These are phyloP conservation scores for Euglossa dilemma DNA, from an alignment of 1,140 invertebrate genomes.

Conservation along the genomic window DNA sequence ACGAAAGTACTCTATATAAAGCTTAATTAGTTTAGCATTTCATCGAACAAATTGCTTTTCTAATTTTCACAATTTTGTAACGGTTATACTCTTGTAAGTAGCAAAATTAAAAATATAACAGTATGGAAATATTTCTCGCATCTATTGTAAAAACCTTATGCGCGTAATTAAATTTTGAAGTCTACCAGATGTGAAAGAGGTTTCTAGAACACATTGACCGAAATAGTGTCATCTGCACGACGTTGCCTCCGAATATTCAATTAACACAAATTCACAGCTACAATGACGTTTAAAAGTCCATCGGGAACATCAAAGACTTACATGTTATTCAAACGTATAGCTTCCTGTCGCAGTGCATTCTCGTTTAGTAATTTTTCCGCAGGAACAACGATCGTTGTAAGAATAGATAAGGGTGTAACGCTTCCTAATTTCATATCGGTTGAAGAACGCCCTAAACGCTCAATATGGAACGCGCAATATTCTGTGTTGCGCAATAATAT, in stretches of 20 bases:
- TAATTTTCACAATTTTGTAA: no score
- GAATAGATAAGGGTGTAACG: not conserved
- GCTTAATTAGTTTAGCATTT: not conserved
- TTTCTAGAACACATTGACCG: not conserved
- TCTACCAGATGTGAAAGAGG: not conserved
- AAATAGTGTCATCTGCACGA: constrained; percentile 7
- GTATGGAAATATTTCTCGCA: not conserved
- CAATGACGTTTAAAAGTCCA: not conserved
- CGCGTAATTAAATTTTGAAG: constrained; percentile 1
- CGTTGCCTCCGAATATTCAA: constrained; percentile 7
- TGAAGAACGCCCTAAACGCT: constrained; percentile 46
- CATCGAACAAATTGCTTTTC: not conserved
- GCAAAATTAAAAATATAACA: not conserved
- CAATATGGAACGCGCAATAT: constrained; percentile 48
- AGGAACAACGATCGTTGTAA: not conserved
- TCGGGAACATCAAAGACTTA: not conserved
- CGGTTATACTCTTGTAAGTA: not conserved
- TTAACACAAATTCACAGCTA: constrained; percentile 2
- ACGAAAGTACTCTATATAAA: not conserved
- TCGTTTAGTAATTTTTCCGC: not conserved
- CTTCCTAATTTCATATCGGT: constrained; percentile 8
- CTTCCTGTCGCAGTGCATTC: not conserved
- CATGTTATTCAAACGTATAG: not conserved
- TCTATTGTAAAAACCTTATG: not conserved
- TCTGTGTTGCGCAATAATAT: constrained; percentile 57